These are phyloP conservation scores for Drosophila anomelani DNA, from an alignment of 2,888 invertebrate species.

Conservation along the genomic window DNA sequence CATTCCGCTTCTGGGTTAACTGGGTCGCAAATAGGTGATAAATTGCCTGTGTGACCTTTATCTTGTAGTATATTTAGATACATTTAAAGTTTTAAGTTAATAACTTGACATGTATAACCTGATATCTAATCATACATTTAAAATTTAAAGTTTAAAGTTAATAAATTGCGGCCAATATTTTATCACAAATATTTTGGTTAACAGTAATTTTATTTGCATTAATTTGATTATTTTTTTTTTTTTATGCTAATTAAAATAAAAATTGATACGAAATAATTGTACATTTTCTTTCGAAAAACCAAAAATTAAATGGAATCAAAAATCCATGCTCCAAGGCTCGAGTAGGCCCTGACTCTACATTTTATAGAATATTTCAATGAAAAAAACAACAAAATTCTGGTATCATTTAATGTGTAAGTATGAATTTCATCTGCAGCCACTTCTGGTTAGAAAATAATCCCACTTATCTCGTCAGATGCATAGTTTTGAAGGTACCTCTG, in stretches of 20 bases:
- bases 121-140: neutral
- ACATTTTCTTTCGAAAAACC: neutral
- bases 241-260: neutral
- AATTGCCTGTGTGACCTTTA: neutral
- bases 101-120: no score
- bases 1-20: conserved; percentile 14
- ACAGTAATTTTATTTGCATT: no score
- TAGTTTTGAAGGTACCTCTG: conserved; percentile 67
- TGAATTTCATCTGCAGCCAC: neutral
- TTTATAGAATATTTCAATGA: conserved; percentile 50
- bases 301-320: no score
- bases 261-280: neutral
- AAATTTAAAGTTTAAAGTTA: neutral
- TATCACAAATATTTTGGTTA: no score
- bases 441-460: neutral
- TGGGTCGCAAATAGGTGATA: neutral
- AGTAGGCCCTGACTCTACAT: conserved; percentile 50
- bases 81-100: neutral
- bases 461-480: conserved; percentile 39
- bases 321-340: neutral
- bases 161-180: neutral
- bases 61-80: neutral
- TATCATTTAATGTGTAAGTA: conserved; percentile 66
- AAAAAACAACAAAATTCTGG: conserved; percentile 58
- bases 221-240: neutral